Percentiles rank a stretch among this genome's conserved stretches.
These are phyloP conservation scores for Mormyrus iriodes DNA, from an alignment of 2,113 vertebrate species.

Conservation along the genomic window DNA sequence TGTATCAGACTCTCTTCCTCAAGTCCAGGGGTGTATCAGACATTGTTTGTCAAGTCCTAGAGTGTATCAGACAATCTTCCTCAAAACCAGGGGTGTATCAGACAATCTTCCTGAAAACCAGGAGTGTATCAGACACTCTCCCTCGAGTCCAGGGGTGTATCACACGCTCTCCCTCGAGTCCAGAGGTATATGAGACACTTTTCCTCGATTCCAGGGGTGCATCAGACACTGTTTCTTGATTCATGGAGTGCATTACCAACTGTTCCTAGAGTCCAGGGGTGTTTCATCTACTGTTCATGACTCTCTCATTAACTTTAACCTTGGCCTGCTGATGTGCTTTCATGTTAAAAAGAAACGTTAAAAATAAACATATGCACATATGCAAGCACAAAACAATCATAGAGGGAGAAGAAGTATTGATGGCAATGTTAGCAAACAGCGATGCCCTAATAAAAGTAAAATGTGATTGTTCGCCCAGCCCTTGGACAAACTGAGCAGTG, in stretches of 20 bases:
- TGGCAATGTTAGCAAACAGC: neutral
- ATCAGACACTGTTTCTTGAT: neutral
- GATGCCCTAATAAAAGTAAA: neutral
- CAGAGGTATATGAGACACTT: too few relatives aligned
- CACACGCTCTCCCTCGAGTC: too few relatives aligned
- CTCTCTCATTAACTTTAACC: neutral
- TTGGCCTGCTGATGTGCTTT: neutral
- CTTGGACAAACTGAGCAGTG: neutral
- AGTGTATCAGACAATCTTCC: too few relatives aligned
- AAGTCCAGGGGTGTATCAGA: neutral
- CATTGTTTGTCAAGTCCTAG: too few relatives aligned
- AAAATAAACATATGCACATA: neutral
- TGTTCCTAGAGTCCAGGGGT: neutral
- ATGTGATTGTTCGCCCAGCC: neutral
- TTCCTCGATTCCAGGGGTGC: neutral
- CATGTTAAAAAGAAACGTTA: neutral
- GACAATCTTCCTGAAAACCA: too few relatives aligned
- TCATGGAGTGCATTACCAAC: neutral
- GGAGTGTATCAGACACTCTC: too few relatives aligned
- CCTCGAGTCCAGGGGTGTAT: too few relatives aligned
- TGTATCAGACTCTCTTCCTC: neutral
- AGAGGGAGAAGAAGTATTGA: neutral
- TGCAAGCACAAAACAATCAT: neutral
- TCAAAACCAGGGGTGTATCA: too few relatives aligned
- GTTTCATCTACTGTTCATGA: neutral